Evolutionary conservation across 1,140 invertebrate species (phyloP).

Genomic region (Pachyrhynchus sulphureomaculatus): DNA sequence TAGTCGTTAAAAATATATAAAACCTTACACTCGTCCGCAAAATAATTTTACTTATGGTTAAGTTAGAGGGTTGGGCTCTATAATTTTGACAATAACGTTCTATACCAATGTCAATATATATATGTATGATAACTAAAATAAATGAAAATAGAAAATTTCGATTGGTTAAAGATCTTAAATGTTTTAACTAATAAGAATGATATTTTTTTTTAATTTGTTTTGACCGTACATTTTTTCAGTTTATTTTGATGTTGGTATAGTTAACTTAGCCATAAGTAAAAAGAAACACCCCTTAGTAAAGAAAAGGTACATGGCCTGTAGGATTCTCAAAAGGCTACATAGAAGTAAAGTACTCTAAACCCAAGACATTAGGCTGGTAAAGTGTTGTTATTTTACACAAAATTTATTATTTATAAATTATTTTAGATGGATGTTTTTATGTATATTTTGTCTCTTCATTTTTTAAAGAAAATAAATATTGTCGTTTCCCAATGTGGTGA

Average conservation of each 20-base stretch:
- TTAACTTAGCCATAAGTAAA: background rate
- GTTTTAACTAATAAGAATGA: no score
- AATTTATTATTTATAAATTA: background rate
- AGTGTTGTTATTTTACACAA: background rate
- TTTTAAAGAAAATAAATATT: constrained; percentile 3
- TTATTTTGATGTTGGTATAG: background rate
- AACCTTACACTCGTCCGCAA: background rate
- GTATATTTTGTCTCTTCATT: constrained; percentile 1
- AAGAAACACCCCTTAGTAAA: background rate
- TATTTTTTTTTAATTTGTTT: background rate
- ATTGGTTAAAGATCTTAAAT: no score
- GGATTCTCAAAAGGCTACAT: background rate
- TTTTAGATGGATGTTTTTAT: constrained; percentile 9
- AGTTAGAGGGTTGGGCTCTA: background rate
- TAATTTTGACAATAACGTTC: background rate
- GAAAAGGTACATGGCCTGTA: background rate
- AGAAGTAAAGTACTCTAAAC: background rate
- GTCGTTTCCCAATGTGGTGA: background rate
- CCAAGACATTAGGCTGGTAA: background rate
- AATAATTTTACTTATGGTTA: background rate
- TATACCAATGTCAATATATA: no score
- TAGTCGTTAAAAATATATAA: constrained; percentile 41
- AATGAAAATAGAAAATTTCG: no score
- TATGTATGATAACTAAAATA: no score
- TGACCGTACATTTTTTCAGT: background rate